These are phyloP conservation scores for Python bivittatus DNA, from an alignment of 2,113 vertebrate genomes.

Conservation along the genomic window DNA sequence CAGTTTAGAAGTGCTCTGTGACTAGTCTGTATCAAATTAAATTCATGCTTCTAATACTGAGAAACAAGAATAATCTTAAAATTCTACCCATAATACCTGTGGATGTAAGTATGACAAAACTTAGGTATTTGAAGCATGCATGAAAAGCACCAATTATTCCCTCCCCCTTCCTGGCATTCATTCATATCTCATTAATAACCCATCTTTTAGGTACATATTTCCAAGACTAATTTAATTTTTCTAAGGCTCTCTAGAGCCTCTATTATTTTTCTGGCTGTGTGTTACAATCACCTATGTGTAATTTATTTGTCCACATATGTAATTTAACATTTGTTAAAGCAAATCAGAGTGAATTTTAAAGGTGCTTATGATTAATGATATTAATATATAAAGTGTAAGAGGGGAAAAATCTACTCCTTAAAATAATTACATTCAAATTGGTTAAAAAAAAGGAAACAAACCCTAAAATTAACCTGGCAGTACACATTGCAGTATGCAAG, in stretches of 20 bases:
- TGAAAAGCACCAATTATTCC: constrained; percentile 18
- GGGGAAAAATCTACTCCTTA: neutral
- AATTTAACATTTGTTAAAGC: constrained; percentile 35
- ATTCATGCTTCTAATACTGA: neutral
- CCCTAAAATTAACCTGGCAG: neutral
- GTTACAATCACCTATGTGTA: constrained; percentile 22
- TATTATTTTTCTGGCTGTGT: constrained; percentile 17
- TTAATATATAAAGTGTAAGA: constrained; percentile 17
- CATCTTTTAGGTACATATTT: constrained; percentile 18
- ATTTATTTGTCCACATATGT: constrained; percentile 13
- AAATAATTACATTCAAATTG: constrained; percentile 15
- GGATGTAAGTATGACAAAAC: neutral
- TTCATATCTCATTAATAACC: neutral
- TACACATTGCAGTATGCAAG: neutral
- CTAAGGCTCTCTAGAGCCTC: neutral
- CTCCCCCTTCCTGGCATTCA: neutral
- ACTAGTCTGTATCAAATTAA: neutral
- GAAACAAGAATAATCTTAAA: neutral
- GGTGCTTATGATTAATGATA: constrained; percentile 24
- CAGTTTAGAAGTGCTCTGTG: neutral
- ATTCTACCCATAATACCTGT: neutral
- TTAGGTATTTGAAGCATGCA: neutral
- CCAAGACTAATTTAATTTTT: constrained; percentile 23
- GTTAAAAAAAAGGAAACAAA: constrained; percentile 13
- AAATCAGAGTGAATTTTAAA: constrained; percentile 31